Evolutionary conservation across 2,113 vertebrate species (phyloP).

Genomic region (Romanogobio albipinnatus): DNA sequence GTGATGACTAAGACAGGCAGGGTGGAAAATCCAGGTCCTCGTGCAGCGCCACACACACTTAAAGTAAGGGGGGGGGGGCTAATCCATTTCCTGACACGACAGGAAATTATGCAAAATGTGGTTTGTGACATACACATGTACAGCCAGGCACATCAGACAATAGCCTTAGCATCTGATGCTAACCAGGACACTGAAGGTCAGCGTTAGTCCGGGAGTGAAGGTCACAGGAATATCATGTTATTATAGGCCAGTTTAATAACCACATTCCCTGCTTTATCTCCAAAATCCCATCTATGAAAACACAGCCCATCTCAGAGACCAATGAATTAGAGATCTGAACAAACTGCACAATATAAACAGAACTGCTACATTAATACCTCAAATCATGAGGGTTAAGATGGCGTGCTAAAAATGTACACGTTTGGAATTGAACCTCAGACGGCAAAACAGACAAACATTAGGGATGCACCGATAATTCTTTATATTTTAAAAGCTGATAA

Average conservation of each 20-base stretch:
- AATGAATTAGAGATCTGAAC: background rate
- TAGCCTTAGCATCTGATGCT: background rate
- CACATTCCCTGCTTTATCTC: background rate
- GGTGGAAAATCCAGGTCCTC: slow-evolving; percentile 42
- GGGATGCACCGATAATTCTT: too few relatives aligned
- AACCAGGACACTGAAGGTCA: slow-evolving; percentile 14
- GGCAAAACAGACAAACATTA: too few relatives aligned
- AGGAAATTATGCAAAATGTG: slow-evolving; percentile 6
- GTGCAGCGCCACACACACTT: background rate
- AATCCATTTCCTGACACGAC: background rate
- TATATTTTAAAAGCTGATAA: too few relatives aligned
- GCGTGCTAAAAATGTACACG: background rate
- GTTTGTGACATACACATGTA: background rate
- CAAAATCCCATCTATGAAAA: background rate
- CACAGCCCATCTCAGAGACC: background rate
- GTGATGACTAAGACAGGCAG: slow-evolving; percentile 57
- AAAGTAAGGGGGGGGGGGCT: background rate
- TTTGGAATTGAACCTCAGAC: too few relatives aligned
- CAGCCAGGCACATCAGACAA: background rate
- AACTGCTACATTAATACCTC: background rate
- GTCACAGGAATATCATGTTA: background rate
- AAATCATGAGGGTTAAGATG: background rate
- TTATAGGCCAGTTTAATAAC: background rate
- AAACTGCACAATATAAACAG: background rate
- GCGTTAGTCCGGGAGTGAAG: background rate